Evolutionary conservation across 2,888 invertebrate genomes (phyloP).

Genomic region (Alloscopus bannaensis): DNA sequence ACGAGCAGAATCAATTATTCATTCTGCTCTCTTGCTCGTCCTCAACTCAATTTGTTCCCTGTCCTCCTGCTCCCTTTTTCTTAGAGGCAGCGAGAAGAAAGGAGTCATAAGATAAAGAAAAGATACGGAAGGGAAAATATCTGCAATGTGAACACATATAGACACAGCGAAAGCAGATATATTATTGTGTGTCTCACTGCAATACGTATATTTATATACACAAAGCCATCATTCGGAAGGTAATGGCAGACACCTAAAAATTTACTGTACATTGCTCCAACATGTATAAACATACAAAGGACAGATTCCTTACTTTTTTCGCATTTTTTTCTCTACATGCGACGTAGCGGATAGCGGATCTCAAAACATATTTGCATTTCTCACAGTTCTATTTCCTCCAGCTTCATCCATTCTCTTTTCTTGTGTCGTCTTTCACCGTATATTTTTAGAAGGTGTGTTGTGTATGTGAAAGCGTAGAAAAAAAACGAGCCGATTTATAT

Average conservation of each 20-base stretch:
- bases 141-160: slow-evolving; percentile 1
- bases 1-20: slow-evolving; percentile 65
- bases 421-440: slow-evolving; percentile 26
- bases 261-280: slow-evolving; percentile 37
- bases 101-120: neutral
- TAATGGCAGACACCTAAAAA: slow-evolving; percentile 41
- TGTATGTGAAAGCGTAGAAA: neutral
- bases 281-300: neutral
- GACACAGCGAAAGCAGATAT: no score
- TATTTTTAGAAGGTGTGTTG: neutral
- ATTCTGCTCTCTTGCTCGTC: slow-evolving; percentile 63
- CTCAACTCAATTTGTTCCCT: slow-evolving; percentile 63
- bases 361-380: slow-evolving; percentile 44
- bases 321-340: no score
- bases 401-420: slow-evolving; percentile 7
- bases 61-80: slow-evolving; percentile 53
- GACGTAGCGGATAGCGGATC: slow-evolving; percentile 13
- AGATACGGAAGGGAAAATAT: slow-evolving; percentile 3
- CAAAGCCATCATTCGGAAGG: slow-evolving; percentile 16
- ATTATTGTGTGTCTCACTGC: no score
- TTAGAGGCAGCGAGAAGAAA: neutral
- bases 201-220: neutral
- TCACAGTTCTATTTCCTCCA: slow-evolving; percentile 33
- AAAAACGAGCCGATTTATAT: slow-evolving; percentile 56
- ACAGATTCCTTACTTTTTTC: neutral